Conservation (phyloP, 2,113 vertebrate species). For the Cavia aperea region DNA sequence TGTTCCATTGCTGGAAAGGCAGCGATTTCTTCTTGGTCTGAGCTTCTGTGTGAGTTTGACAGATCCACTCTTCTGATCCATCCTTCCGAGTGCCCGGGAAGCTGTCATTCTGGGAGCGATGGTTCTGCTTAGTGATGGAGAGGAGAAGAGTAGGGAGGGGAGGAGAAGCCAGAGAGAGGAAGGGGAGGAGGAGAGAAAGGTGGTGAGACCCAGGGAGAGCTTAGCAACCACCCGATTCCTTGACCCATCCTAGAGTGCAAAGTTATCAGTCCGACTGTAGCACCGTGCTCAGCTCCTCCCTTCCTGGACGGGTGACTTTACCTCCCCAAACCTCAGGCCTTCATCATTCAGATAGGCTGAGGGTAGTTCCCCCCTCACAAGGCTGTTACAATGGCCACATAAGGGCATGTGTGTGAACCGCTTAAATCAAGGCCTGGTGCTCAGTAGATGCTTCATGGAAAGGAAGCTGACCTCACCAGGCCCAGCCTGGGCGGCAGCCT, state of each 20-base stretch:
- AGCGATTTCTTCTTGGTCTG: not conserved
- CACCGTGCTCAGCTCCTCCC: not conserved
- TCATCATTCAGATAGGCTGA: not conserved
- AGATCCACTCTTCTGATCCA: not conserved
- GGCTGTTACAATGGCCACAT: not conserved
- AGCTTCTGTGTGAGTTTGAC: not conserved
- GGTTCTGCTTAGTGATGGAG: not conserved
- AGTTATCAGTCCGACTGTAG: not conserved
- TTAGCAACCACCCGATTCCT: not conserved
- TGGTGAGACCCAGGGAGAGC: not conserved
- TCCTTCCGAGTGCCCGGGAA: not conserved
- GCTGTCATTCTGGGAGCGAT: not conserved
- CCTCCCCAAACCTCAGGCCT: not conserved
- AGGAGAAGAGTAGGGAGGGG: not conserved
- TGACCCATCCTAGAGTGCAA: rapidly evolving
- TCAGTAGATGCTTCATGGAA: not conserved
- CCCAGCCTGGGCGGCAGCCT: not conserved
- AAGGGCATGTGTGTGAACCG: not conserved
- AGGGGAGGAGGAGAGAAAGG: not conserved
- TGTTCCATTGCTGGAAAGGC: not conserved
- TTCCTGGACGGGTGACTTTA: not conserved
- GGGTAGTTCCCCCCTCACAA: not conserved
- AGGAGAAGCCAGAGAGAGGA: not conserved
- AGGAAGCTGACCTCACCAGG: rapidly evolving
- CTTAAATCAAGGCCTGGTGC: not conserved